phyloP scores from a whole-genome alignment of 1,140 invertebrate genomes.

The Phocides pigmalion region DNA sequence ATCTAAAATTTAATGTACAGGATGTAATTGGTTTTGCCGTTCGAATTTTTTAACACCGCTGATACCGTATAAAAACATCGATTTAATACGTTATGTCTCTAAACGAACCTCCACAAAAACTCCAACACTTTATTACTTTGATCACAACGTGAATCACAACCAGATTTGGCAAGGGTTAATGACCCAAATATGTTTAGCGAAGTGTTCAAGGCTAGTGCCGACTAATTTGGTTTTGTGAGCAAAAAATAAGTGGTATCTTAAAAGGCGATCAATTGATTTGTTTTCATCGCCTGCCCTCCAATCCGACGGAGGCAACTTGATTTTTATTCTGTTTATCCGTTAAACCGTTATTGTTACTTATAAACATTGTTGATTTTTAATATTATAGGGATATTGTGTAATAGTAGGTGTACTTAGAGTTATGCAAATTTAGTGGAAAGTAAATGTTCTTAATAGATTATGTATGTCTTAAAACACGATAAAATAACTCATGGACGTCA shows the following conservation, averaged over 20 bases:
- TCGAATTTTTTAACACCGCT: conserved; percentile 57
- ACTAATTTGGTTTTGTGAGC: conserved; percentile 70
- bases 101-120: conserved; percentile 76
- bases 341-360: conserved; percentile 34
- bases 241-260: conserved; percentile 68
- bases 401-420: no score
- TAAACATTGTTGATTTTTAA: not conserved
- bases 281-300: conserved; percentile 48
- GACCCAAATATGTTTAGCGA: conserved; percentile 79
- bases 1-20: conserved; percentile 7
- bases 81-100: conserved; percentile 61
- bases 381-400: no score
- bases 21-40: conserved; percentile 55
- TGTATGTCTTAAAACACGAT: no score
- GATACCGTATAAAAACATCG: conserved; percentile 55
- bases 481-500: no score
- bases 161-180: conserved; percentile 80
- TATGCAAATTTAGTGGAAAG: no score
- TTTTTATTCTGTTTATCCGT: conserved; percentile 50
- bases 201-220: conserved; percentile 75
- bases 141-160: conserved; percentile 79
- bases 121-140: conserved; percentile 77
- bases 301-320: conserved; percentile 40
- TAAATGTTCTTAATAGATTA: no score
- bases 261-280: conserved; percentile 56